phyloP scores from a whole-genome alignment of 2,113 vertebrate species.

The Hyperopisus bebe region DNA sequence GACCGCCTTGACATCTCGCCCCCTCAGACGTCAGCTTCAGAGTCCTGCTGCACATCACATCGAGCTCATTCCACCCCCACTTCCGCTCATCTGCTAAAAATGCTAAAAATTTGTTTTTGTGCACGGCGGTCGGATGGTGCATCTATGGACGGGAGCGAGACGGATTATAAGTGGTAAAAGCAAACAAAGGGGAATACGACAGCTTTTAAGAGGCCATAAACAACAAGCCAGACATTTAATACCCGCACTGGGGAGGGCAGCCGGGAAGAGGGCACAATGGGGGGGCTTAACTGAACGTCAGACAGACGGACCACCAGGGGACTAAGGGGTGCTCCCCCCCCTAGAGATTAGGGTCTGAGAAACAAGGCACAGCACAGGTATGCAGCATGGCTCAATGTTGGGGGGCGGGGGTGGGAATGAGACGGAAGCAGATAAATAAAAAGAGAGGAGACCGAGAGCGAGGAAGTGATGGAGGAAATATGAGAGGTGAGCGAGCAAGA shows the following conservation, averaged over 20 bases:
- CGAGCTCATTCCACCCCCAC: background rate
- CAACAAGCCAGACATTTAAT: constrained; percentile 17
- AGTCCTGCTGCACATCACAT: background rate
- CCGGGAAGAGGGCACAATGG: background rate
- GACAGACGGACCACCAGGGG: background rate
- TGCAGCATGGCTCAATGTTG: background rate
- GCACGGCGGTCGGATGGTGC: background rate
- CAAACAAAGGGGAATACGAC: constrained; percentile 1
- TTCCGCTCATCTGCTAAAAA: background rate
- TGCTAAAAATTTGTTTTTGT: background rate
- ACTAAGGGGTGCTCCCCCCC: background rate
- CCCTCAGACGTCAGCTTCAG: background rate
- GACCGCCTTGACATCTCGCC: background rate
- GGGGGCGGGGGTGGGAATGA: background rate
- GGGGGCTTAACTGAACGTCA: background rate
- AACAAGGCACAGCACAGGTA: background rate
- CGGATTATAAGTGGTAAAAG: background rate
- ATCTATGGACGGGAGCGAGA: background rate
- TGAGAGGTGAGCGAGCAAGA: background rate
- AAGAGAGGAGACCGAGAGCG: background rate
- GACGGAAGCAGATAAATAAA: background rate
- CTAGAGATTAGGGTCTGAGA: background rate
- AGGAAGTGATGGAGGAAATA: background rate
- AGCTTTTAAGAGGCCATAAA: constrained; percentile 23
- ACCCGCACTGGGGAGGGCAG: background rate